A percentile compares a stretch with the other conserved stretches of the same genome.
Conservation (phyloP, 1,140 invertebrate genomes). For the Triops longicaudatus region DNA sequence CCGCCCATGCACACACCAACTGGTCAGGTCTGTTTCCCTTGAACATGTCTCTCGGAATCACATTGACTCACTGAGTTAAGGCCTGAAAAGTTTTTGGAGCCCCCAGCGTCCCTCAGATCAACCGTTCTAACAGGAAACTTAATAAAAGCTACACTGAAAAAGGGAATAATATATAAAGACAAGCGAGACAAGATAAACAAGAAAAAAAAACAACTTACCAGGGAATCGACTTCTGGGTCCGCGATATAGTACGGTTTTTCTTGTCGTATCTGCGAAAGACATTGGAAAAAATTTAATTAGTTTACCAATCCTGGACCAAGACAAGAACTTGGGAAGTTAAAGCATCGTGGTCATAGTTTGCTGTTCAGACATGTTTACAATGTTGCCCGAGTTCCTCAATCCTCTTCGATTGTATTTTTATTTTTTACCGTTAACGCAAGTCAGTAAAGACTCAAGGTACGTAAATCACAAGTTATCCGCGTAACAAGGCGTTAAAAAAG, state of each 20-base stretch:
- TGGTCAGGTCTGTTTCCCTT: background rate
- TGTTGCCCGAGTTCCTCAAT: background rate
- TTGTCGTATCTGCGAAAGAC: slow-evolving; percentile 80
- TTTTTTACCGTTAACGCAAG: background rate
- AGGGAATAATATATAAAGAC: slow-evolving; percentile 26
- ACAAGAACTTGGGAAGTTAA: background rate
- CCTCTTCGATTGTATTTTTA: background rate
- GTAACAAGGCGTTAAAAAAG: slow-evolving; percentile 15
- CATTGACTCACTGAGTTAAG: background rate
- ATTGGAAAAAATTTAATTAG: slow-evolving; percentile 29
- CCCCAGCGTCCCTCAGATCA: too few species aligned
- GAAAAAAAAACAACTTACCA: slow-evolving; percentile 68
- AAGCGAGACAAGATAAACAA: slow-evolving; percentile 24
- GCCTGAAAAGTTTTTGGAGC: too few species aligned
- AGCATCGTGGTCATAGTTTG: background rate
- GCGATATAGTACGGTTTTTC: slow-evolving; percentile 97
- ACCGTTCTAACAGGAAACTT: too few species aligned
- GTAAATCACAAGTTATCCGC: slow-evolving; percentile 1
- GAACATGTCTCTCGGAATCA: background rate
- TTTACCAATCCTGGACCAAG: background rate
- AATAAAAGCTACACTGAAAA: background rate
- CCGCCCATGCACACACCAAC: slow-evolving; percentile 5
- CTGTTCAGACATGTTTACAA: background rate
- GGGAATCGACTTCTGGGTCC: slow-evolving; percentile 94
- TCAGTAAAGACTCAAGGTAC: background rate